These are phyloP conservation scores for Eupleurogrammus muticus DNA, from an alignment of 2,797 vertebrate species.

Conservation along the genomic window DNA sequence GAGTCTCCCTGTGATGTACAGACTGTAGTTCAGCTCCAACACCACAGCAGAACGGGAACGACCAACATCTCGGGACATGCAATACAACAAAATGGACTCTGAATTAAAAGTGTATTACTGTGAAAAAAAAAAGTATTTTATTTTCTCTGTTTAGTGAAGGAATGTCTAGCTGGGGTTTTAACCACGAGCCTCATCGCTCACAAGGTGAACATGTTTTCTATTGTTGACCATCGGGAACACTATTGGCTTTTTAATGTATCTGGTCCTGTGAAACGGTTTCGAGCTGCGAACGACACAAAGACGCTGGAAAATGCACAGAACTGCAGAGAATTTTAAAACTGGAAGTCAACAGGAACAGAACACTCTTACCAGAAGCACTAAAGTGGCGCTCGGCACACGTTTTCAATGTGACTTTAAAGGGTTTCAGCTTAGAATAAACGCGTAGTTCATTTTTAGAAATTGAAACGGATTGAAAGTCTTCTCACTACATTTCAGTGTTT, in stretches of 20 bases:
- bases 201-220: constrained; percentile 4
- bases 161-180: constrained; percentile 48
- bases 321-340: constrained; percentile 54
- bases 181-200: constrained; percentile 34
- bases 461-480: constrained; percentile 8
- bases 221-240: constrained; percentile 13
- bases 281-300: constrained; percentile 9
- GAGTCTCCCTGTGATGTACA: constrained; percentile 58
- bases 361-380: constrained; percentile 41
- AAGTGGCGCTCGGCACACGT: constrained; percentile 5
- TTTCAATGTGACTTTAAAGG: constrained; percentile 42
- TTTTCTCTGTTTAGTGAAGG: constrained; percentile 48
- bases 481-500: constrained; percentile 43
- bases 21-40: constrained; percentile 40
- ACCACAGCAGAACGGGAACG: constrained; percentile 29
- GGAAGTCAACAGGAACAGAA: constrained; percentile 37
- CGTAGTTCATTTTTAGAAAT: constrained; percentile 15
- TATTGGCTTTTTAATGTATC: constrained; percentile 6
- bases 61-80: constrained; percentile 57
- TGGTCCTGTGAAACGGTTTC: constrained; percentile 1
- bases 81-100: constrained; percentile 51
- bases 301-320: constrained; percentile 62
- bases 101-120: constrained; percentile 70
- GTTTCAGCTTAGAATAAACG: constrained; percentile 19
- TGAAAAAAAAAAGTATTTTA: constrained; percentile 66